Conservation (phyloP, 2,113 vertebrate genomes). For the Xiphorhynchus elegans region DNA sequence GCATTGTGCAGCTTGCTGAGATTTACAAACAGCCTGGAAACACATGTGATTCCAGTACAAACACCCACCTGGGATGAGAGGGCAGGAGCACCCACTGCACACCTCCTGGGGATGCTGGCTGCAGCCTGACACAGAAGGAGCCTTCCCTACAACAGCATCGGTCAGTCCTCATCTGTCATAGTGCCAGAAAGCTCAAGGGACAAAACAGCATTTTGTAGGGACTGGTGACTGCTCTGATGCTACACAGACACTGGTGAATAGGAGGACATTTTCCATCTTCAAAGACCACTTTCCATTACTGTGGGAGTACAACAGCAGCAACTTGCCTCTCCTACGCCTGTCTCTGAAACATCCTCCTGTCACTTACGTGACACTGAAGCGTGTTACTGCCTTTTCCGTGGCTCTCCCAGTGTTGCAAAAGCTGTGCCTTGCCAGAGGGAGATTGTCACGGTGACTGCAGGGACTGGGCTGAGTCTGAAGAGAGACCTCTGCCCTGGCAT, state of each 20-base stretch:
- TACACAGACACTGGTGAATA: neutral
- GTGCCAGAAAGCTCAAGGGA: neutral
- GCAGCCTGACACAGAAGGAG: neutral
- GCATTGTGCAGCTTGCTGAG: neutral
- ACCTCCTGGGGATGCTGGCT: neutral
- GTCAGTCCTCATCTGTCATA: neutral
- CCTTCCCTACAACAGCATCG: rapidly evolving
- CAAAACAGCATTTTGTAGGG: neutral
- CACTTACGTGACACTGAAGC: neutral
- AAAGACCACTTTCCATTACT: rapidly evolving
- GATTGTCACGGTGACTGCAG: neutral
- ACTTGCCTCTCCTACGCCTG: rapidly evolving
- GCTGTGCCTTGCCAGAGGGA: neutral
- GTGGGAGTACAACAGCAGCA: neutral
- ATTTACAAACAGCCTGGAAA: neutral
- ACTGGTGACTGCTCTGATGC: neutral
- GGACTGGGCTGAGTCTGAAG: neutral
- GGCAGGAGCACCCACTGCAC: neutral
- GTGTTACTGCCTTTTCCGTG: neutral
- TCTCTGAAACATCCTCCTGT: neutral
- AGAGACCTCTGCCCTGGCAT: neutral
- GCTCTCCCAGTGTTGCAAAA: neutral
- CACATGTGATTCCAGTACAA: neutral
- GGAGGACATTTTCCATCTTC: neutral
- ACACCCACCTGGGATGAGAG: neutral